Base-by-base conservation (phyloP, 1,140 invertebrate species). In the Sminthurides bifidus region DNA sequence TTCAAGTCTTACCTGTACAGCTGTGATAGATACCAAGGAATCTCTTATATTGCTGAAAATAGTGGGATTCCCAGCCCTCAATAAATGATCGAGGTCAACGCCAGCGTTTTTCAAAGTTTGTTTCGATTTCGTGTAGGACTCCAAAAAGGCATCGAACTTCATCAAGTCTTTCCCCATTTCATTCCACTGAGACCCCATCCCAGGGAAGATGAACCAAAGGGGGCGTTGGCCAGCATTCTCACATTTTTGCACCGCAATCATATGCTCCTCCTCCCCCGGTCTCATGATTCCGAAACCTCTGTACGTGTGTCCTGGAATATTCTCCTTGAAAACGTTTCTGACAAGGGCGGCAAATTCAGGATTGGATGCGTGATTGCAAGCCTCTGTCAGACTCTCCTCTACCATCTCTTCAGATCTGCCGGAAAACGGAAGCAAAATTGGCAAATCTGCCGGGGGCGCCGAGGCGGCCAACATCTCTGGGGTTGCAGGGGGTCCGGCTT, bases 161-260 rank as follows among this genome's bases (percentile, higher is more conserved):
- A 96, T 82, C 33, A 98, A 73, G 17, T 83, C 77, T 66, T 81
- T 81, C 3, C 80, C 91, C 92, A 97, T 97, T 56, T 87, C 88
- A 41, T 82, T 75, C 92, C 92, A 98, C 73, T 98, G 93, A 33
- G 84, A 83, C 6, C 93, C 94, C 92, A 97, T 96, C 37, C 93
- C 94, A 45, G 91, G 85, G 72, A 93, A 97, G 35, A 97, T 76
- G 69, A 81, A 94, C 87, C 91, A 97, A 24, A 97, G 71, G 1
- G 90, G 91, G 24, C 85, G 77, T 56, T 77, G 78, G 29, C 82
- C 79, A 35, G 64, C 59, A 35, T 69, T 69, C 4, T 49, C 46
- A 26, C n/a, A 49, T 4, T 3, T 33, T 19, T 49, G 3, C n/a
- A 49, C 46, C 35, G n/a, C 15, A 5, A 35, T 33, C 4, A 10